Evolutionary conservation across 2,113 vertebrate genomes (phyloP), one percentile per base, ranked within the genome.

Genomic region (Ascaphus truei): DNA sequence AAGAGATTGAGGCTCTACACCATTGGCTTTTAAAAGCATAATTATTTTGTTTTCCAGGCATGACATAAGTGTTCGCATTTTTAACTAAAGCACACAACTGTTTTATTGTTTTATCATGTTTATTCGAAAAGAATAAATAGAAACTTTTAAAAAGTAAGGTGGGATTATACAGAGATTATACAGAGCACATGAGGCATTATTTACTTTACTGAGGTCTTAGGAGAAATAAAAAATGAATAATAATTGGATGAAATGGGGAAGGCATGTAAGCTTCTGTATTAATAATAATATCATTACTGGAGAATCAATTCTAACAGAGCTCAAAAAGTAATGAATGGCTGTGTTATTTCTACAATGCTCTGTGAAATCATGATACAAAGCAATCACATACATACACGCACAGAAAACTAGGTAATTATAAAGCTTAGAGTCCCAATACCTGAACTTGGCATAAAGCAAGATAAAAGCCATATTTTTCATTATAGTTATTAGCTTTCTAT

Each of bases 401-500:
- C 53, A 79, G 80, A 82, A 77, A 53, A 50, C 71, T 43, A 62
- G 31, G 43, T 73, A 77, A 80, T 75, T 76, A 75, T 53, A 63
- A 79, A 73, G 63, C 63, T 41, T 36, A 76, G 29, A 76, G 68
- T 26, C 62, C 22, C 60, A 73, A 68, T 62, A 48, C 62, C 73
- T 73, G 62, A 77, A 74, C 55, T n/a, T 75, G 74, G 60, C 20
- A 72, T 75, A 75, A 25, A 60, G 18, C 26, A 63, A 75, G 50
- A 78, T 64, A 73, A 75, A 76, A 81, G 53, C 36, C 52, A 53
- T 73, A 62, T 73, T 58, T n/a, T 62, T 78, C 68, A 68, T 74
- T 72, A 63, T 34, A 5, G 7, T 61, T 80, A 75, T 71, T 72
- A 77, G 33, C 29, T 58, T 76, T 76, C 41, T 7, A 16, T 59